Evolutionary conservation across 2,797 vertebrate genomes (phyloP).

Genomic region (Melopsittacus undulatus): DNA sequence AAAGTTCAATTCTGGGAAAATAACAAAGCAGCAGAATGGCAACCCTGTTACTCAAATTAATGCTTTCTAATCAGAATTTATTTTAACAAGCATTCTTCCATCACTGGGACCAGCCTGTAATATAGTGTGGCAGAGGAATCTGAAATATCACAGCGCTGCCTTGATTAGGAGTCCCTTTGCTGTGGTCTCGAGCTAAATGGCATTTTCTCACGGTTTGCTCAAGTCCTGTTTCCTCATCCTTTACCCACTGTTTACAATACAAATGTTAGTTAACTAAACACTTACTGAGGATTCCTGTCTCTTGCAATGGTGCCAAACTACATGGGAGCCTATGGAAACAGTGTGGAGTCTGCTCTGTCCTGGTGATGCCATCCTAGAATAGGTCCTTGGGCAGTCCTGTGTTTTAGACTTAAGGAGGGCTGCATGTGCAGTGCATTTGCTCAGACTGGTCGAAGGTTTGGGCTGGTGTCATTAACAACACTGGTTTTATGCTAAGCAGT

Average conservation of each 20-base stretch:
- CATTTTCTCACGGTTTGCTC: conserved; percentile 65
- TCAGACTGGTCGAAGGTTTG: background rate
- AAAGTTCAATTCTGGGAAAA: conserved; percentile 32
- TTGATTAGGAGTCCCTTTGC: conserved; percentile 41
- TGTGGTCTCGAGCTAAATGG: conserved; percentile 41
- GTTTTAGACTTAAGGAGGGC: background rate
- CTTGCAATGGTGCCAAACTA: conserved; percentile 17
- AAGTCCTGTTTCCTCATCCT: conserved; percentile 43
- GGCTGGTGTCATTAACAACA: background rate
- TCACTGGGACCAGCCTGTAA: background rate
- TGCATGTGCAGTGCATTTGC: background rate
- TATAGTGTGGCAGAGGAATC: conserved; percentile 9
- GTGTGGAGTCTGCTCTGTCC: background rate
- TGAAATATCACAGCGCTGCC: conserved; percentile 28
- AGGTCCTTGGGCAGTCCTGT: background rate
- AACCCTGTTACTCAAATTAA: conserved; percentile 13
- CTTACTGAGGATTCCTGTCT: conserved; percentile 32
- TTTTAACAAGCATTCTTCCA: conserved; percentile 24
- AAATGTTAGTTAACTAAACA: conserved; percentile 66
- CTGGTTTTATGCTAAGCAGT: background rate
- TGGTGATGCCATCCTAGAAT: background rate
- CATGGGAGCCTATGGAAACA: background rate
- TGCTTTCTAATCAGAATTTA: conserved; percentile 35
- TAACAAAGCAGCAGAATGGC: background rate
- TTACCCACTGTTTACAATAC: conserved; percentile 61